Evolutionary conservation across 2,797 vertebrate genomes (phyloP).

Genomic region (Limnodromus scolopaceus): DNA sequence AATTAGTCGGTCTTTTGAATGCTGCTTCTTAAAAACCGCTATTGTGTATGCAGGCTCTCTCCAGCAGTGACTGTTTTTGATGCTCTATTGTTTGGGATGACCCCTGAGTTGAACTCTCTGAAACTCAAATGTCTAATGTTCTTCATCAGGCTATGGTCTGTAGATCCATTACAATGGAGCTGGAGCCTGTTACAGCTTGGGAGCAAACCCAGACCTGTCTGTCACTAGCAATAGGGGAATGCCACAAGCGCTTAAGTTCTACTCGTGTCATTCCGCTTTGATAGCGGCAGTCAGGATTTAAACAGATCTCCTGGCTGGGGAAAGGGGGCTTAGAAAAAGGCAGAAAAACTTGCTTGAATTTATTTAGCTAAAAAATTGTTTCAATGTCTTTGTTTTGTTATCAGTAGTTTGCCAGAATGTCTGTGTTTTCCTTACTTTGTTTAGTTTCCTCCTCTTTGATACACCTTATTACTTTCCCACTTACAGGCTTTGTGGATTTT

Average conservation of each 20-base stretch:
- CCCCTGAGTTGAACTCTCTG: constrained; percentile 63
- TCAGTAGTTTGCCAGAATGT: not conserved
- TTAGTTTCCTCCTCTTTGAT: not conserved
- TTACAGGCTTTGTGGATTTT: not conserved
- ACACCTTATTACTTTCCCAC: not conserved
- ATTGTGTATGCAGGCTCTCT: constrained; percentile 59
- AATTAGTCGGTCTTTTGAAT: constrained; percentile 62
- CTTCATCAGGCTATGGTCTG: constrained; percentile 64
- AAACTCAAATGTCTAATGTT: constrained; percentile 66
- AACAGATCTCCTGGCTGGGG: not conserved
- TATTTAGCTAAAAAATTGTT: not conserved
- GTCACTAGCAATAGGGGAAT: constrained; percentile 19
- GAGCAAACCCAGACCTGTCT: constrained; percentile 51
- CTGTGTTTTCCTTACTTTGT: not conserved
- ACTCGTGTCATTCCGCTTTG: constrained; percentile 27
- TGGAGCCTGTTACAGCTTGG: constrained; percentile 51
- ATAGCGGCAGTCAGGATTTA: constrained; percentile 13
- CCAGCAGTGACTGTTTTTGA: constrained; percentile 72
- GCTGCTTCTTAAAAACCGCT: constrained; percentile 56
- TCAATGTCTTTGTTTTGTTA: not conserved
- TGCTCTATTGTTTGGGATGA: constrained; percentile 64
- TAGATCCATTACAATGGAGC: constrained; percentile 61
- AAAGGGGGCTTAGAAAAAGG: not conserved
- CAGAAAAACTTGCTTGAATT: not conserved
- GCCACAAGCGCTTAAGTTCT: constrained; percentile 12